Evolutionary conservation across 2,797 vertebrate species (phyloP), one percentile per base, ranked within the genome.

Genomic region (Chelonia mydas): DNA sequence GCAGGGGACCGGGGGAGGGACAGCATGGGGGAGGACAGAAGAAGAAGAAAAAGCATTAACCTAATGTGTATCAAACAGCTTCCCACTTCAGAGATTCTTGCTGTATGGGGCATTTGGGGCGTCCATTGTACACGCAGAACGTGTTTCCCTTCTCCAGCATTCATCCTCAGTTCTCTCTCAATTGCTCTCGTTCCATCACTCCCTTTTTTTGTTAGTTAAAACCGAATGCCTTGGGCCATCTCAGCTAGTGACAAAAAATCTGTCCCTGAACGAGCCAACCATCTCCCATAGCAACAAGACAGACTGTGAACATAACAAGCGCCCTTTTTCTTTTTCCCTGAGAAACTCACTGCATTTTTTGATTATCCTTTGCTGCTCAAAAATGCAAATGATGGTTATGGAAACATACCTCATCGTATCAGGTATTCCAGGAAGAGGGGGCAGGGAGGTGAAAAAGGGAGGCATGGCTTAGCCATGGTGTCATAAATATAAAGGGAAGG

Each of bases 281-380:
- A 96, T 92, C 90, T 90, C 91, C 95, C 83, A 57, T 9, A 33
- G 96, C 95, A 97, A 97, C 96, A 53, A 89, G 87, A 84, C 91
- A 91, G 95, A 79, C 93, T 90, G 92, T 51, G 90, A 94, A 93
- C 95, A 95, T 87, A 86, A 92, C 77, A 93, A 93, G 92, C 33
- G 80, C 76, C 76, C 87, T 90, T 95, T 81, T 90, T 91, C 68
- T 81, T 83, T 81, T 53, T 76, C 83, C 89, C 90, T 11, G 3
- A 85, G 87, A 93, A 93, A 81, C 57, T 87, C 53, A 33, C 15
- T 83, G 83, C 61, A 91, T 87, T 49, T 77, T 77, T 92, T 91
- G 41, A 55, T 83, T 59, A 77, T 21, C 13, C 53, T 76, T 53
- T 55, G 28, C 47, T 0, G 1, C 68, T 83, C 81, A 77, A 57